A percentile compares a stretch with the other conserved stretches of the same genome.
Evolutionary conservation across 2,113 vertebrate species (phyloP).

Genomic region (Nothobranchius furzeri): DNA sequence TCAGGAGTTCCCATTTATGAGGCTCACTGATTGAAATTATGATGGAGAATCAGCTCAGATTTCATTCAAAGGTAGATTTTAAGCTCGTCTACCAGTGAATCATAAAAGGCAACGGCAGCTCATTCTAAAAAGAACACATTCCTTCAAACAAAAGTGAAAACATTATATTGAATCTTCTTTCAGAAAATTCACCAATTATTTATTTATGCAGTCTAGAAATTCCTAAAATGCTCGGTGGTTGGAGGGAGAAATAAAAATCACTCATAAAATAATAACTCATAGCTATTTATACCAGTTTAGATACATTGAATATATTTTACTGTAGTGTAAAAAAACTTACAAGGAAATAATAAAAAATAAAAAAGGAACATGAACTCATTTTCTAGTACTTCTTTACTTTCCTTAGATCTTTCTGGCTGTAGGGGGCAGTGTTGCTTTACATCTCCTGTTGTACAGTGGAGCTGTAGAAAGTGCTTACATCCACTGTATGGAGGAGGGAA

Average conservation of each 20-base stretch:
- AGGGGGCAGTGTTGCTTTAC: conserved; percentile 79
- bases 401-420: conserved; percentile 42
- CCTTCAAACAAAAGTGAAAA: neutral
- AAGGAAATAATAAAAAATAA: no score
- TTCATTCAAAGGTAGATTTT: neutral
- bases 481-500: conserved; percentile 39
- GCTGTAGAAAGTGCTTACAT: conserved; percentile 38
- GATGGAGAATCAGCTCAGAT: neutral
- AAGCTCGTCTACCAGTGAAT: neutral
- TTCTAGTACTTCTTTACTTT: neutral
- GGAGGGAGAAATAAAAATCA: no score
- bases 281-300: no score
- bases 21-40: conserved; percentile 9
- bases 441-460: conserved; percentile 28
- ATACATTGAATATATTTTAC: neutral
- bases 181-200: no score
- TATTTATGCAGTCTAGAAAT: no score
- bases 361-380: no score
- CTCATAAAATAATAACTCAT: no score
- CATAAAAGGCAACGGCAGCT: neutral
- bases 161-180: neutral
- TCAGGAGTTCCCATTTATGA: conserved; percentile 14
- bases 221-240: no score
- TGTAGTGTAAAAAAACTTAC: neutral
- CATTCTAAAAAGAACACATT: neutral